phyloP scores from a whole-genome alignment of 2,113 vertebrate genomes.

The Phocoena phocoena region DNA sequence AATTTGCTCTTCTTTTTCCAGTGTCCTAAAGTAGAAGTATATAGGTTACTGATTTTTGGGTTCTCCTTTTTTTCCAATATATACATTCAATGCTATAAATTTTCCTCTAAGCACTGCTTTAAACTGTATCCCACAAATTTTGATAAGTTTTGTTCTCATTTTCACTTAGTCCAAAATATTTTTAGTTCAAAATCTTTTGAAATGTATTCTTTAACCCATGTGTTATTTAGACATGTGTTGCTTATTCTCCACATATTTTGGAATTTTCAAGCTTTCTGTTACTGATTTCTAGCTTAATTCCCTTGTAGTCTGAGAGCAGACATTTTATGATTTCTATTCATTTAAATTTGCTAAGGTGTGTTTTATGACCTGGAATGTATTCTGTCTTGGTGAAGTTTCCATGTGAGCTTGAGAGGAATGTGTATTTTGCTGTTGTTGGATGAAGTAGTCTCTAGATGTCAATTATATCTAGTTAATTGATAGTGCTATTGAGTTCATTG shows the following conservation, averaged over 20 bases:
- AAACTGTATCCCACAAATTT: background rate
- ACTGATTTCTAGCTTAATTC: background rate
- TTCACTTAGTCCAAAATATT: background rate
- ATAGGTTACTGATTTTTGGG: background rate
- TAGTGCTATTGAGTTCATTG: background rate
- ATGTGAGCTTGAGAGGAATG: background rate
- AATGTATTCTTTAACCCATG: background rate
- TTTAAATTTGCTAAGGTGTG: background rate
- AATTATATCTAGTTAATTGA: background rate
- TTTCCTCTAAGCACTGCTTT: background rate
- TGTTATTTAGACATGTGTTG: background rate
- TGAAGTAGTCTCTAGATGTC: background rate
- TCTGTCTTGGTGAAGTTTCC: background rate
- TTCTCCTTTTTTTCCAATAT: background rate
- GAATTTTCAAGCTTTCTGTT: background rate
- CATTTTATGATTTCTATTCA: background rate
- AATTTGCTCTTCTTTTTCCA: background rate
- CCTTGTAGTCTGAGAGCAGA: background rate
- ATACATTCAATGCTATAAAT: background rate
- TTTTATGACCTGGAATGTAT: background rate
- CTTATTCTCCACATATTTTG: background rate
- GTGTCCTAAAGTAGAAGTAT: background rate
- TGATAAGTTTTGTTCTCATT: background rate
- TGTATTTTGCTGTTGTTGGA: background rate
- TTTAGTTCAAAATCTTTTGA: background rate